Conservation (phyloP, 2,113 vertebrate genomes). For the Scolopax mira region DNA sequence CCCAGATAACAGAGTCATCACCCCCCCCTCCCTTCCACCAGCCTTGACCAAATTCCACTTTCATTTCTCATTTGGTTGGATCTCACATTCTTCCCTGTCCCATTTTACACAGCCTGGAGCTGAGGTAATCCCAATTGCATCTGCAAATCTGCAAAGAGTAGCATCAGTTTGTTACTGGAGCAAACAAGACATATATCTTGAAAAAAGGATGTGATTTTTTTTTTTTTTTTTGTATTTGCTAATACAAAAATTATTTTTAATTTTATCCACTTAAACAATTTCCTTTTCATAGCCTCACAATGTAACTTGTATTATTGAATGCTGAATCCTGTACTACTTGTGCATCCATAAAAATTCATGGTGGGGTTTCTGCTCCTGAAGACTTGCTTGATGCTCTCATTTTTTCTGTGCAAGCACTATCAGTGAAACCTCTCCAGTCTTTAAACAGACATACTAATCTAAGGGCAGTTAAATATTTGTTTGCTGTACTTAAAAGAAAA, state of each 20-base stretch:
- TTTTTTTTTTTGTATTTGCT: background rate
- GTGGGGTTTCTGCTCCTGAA: slow-evolving; percentile 31
- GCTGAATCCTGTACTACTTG: background rate
- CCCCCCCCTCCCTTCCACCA: no score
- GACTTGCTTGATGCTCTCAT: background rate
- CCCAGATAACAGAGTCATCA: background rate
- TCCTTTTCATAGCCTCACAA: background rate
- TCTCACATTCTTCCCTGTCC: background rate
- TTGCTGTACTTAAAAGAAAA: background rate
- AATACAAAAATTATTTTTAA: no score
- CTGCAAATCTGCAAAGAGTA: background rate
- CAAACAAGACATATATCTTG: background rate
- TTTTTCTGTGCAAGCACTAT: background rate
- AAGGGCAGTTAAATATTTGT: background rate
- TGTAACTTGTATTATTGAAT: background rate
- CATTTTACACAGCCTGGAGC: background rate
- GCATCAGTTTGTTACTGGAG: background rate
- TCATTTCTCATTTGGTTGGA: background rate
- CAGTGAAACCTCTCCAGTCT: background rate
- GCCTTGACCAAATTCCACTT: background rate
- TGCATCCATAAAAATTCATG: slow-evolving; percentile 5
- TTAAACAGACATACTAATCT: background rate
- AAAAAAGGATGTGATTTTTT: background rate
- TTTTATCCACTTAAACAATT: background rate
- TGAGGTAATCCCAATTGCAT: background rate